Base-by-base conservation (phyloP, 2,797 vertebrate genomes). In the Podarcis siculus region DNA sequence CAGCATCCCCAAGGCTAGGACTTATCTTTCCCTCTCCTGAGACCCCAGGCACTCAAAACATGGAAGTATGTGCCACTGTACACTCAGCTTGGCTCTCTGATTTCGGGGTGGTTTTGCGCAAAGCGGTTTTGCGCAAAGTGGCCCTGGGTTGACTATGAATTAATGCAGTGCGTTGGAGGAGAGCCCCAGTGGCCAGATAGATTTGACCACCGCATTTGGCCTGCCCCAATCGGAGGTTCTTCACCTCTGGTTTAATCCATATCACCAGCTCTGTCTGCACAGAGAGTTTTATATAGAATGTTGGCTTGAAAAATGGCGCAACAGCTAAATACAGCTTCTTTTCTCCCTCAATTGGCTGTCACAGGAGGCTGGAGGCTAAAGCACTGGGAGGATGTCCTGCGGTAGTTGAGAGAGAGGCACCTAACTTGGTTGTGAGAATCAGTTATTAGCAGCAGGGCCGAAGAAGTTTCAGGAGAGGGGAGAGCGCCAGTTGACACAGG, bases 291-390 rank as follows among this genome's bases (percentile, higher is more conserved):
- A 55, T 77, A 80, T 89, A 27, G 30, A 91, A 0, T 85, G 84
- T 82, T 79, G 45, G 81, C n/a, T n/a, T 83, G 42, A 61, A 88
- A 42, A 64, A 61, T 3, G 69, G 39, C 67, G 35, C 21, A 45
- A 55, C 79, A 32, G 35, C 79, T 87, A 92, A 91, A 92, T 1
- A 0, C 13, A 88, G 58, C 75, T 92, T 91, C 10, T 45, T 75
- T 86, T 79, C 12, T 10, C 85, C 82, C 87, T 84, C 55, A 89
- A 3, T 0, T 89, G 90, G 55, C 88, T 90, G 76, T 89, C 64
- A 27, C 67, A 86, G 85, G 84, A 10, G 0, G 72, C 77, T 93
- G 91, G 79, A 94, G 71, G 23, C 67, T 91, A 88, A 89, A 88
- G 21, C 83, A 5, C 0, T 73, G 77, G 37, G 85, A 87, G 79